These are phyloP conservation scores for Oreamnos americanus DNA, from an alignment of 2,113 vertebrate species.

Conservation along the genomic window DNA sequence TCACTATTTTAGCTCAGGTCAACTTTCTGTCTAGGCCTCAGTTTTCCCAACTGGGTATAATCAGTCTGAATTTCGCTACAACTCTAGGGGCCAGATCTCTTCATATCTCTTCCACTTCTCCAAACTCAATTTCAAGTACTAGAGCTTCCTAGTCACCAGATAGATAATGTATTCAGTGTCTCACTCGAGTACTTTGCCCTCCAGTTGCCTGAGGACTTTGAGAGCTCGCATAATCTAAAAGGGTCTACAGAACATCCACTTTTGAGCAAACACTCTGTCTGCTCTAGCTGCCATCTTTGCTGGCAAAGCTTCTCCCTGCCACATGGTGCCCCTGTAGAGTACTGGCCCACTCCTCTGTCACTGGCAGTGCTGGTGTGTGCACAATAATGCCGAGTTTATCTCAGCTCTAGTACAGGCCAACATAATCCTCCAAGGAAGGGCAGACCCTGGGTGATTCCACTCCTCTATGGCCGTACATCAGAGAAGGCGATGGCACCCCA, in stretches of 20 bases:
- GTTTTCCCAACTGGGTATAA: not conserved
- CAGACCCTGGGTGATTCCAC: not conserved
- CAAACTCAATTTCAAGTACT: not conserved
- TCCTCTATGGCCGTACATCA: not conserved
- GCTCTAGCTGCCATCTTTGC: not conserved
- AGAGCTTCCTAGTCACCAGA: not conserved
- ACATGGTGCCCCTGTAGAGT: not conserved
- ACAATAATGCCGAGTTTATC: constrained; percentile 29
- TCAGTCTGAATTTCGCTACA: not conserved
- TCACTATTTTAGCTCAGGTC: not conserved
- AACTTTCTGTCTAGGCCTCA: not conserved
- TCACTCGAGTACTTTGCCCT: not conserved
- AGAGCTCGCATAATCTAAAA: not conserved
- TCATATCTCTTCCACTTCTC: not conserved
- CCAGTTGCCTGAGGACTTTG: not conserved
- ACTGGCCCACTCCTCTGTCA: not conserved
- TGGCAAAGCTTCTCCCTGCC: not conserved
- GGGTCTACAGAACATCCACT: not conserved
- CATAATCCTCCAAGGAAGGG: not conserved
- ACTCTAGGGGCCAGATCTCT: not conserved
- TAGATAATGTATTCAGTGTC: not conserved
- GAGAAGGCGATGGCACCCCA: no score
- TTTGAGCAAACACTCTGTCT: not conserved
- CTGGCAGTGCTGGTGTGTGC: not conserved
- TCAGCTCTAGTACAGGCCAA: not conserved